Conservation (phyloP, 2,888 invertebrate genomes). For the Stenodema calcarata region DNA sequence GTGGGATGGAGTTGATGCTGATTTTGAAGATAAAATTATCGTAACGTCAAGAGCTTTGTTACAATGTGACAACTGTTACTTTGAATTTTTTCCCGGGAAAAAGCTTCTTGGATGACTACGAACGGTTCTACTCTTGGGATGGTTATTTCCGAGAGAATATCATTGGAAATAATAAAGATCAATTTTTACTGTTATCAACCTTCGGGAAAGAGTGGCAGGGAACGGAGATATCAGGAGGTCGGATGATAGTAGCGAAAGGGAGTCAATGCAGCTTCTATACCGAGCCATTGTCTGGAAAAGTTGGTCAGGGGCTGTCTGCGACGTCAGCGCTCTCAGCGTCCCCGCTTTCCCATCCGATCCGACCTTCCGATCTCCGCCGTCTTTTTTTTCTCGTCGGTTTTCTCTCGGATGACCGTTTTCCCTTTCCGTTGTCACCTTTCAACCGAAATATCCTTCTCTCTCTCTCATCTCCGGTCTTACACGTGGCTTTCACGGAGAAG, state of each 20-base stretch:
- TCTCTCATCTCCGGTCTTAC: no score
- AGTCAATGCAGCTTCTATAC: conserved; percentile 24
- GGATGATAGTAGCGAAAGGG: background rate
- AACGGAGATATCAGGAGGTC: background rate
- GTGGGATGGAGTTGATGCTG: no score
- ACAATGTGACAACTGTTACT: no score
- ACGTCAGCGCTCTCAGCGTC: background rate
- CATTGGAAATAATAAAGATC: conserved; percentile 26
- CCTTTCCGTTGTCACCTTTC: background rate
- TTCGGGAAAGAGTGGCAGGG: background rate
- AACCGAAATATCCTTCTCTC: background rate
- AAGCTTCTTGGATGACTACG: background rate
- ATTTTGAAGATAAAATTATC: no score
- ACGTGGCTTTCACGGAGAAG: no score
- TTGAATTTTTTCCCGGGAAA: no score
- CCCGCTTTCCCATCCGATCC: background rate
- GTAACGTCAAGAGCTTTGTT: no score
- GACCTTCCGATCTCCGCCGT: background rate
- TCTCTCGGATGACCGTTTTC: background rate
- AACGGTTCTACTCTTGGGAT: background rate
- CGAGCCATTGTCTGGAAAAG: conserved; percentile 38
- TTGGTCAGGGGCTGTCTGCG: background rate
- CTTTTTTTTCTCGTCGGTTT: background rate
- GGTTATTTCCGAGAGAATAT: background rate
- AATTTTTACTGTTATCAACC: conserved; percentile 35